Conservation (phyloP, 2,113 vertebrate genomes). For the Phaethon lepturus region DNA sequence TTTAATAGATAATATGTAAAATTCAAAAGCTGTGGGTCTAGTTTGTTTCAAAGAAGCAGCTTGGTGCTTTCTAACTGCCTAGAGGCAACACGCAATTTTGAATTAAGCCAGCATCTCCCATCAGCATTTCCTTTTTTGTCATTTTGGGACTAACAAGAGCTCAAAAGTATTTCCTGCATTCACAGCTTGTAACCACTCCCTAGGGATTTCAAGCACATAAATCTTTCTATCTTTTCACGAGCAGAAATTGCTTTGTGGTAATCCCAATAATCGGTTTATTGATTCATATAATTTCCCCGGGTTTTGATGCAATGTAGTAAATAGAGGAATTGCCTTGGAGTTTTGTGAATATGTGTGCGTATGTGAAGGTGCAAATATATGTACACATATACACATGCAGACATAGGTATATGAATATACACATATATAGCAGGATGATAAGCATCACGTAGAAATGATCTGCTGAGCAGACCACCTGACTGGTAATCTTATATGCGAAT, state of each 20-base stretch:
- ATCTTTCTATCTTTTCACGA: neutral
- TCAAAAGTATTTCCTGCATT: conserved; percentile 20
- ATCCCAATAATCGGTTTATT: neutral
- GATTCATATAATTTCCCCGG: neutral
- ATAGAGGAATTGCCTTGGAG: neutral
- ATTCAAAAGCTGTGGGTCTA: neutral
- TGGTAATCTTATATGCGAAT: neutral
- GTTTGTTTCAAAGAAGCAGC: neutral
- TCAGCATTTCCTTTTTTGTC: neutral
- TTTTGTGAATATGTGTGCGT: neutral
- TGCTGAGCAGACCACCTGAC: neutral
- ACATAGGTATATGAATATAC: neutral
- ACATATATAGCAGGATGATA: neutral
- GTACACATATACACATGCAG: neutral
- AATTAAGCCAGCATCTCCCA: neutral
- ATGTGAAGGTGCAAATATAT: neutral
- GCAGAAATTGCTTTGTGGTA: neutral
- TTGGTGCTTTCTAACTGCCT: neutral
- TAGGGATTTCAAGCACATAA: neutral
- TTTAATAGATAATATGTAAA: neutral
- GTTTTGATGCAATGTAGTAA: neutral
- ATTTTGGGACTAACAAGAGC: neutral
- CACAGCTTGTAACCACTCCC: neutral
- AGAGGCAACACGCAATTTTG: neutral
- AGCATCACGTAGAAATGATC: neutral